Conservation (phyloP, 2,888 invertebrate genomes). For the Hydropsyche betteni region DNA sequence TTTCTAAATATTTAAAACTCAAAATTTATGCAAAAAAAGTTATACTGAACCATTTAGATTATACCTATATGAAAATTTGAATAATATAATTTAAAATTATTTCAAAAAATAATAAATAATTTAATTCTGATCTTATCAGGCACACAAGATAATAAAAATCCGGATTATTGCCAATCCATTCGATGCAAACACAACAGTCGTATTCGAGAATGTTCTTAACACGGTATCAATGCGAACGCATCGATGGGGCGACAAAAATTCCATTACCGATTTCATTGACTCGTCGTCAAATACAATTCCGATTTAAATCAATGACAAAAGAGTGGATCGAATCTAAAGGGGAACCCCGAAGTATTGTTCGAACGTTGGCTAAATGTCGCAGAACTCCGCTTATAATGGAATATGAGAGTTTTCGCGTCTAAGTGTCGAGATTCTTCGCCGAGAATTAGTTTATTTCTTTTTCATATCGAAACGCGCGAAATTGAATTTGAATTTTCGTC, state of each 20-base stretch:
- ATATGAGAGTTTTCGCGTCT: slow-evolving; percentile 1
- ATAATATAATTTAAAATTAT: no score
- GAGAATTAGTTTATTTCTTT: slow-evolving; percentile 44
- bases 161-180: no score
- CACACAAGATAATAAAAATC: no score
- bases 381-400: neutral
- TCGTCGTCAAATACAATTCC: slow-evolving; percentile 68
- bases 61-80: no score
- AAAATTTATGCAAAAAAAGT: no score
- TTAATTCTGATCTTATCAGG: no score
- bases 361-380: neutral
- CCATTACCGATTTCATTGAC: slow-evolving; percentile 67
- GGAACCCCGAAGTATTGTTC: slow-evolving; percentile 30
- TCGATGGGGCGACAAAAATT: slow-evolving; percentile 64
- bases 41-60: no score
- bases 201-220: neutral
- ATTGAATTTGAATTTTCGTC: slow-evolving; percentile 41
- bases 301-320: slow-evolving; percentile 63
- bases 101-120: no score
- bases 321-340: slow-evolving; percentile 49
- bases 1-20: no score
- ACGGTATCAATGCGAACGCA: slow-evolving; percentile 15
- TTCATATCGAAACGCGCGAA: slow-evolving; percentile 34
- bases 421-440: neutral
- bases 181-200: no score